These are phyloP conservation scores for Mycetomoellerius zeteki DNA, from an alignment of 1,140 invertebrate species.

Conservation along the genomic window DNA sequence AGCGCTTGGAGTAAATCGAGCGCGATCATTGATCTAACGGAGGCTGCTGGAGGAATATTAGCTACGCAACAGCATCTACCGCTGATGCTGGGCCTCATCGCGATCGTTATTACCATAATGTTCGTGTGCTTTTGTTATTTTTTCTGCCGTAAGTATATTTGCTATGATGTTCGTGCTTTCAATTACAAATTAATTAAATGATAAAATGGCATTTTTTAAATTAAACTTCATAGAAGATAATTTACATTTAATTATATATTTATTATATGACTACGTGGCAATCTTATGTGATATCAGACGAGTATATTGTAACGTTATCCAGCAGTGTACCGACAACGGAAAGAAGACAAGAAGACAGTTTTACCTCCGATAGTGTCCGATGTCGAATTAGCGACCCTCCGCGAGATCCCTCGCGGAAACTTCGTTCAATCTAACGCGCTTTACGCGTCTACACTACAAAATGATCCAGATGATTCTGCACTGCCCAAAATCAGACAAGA, in stretches of 20 bases:
- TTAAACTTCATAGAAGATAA: constrained; percentile 23
- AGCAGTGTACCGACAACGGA: constrained; percentile 86
- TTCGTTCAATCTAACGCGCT: constrained; percentile 94
- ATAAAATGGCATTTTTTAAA: neutral
- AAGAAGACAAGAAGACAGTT: constrained; percentile 88
- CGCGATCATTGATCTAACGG: constrained; percentile 87
- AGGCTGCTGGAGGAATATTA: constrained; percentile 87
- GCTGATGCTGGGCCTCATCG: constrained; percentile 88
- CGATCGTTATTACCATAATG: constrained; percentile 86
- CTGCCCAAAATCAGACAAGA: constrained; percentile 94
- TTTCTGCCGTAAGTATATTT: constrained; percentile 82
- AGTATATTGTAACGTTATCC: constrained; percentile 60
- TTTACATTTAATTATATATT: neutral
- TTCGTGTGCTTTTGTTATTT: constrained; percentile 83
- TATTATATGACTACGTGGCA: neutral
- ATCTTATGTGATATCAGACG: constrained; percentile 21
- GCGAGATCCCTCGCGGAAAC: constrained; percentile 92
- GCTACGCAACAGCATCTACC: constrained; percentile 88
- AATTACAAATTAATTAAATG: constrained; percentile 12
- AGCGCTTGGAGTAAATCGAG: constrained; percentile 91
- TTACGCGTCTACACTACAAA: constrained; percentile 91
- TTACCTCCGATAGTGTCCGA: constrained; percentile 89
- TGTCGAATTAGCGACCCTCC: constrained; percentile 95
- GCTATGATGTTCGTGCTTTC: neutral
- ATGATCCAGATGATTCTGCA: constrained; percentile 88